Evolutionary conservation across 2,113 vertebrate species (phyloP).

Genomic region (Anarhynchus alexandrinus): DNA sequence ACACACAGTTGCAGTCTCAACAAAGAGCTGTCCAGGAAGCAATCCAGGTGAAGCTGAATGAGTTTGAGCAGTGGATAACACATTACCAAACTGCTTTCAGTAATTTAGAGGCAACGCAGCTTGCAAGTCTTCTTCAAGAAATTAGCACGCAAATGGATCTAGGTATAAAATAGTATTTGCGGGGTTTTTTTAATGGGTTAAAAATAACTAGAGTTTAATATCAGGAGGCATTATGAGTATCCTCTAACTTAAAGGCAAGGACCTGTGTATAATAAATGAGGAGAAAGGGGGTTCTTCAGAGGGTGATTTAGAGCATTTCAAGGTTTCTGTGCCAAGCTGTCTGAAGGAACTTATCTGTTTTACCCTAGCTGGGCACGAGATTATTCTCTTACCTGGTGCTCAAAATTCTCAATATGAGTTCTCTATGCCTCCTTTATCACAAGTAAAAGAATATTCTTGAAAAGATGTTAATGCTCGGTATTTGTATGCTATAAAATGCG

Average conservation of each 20-base stretch:
- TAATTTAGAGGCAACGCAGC: conserved; percentile 92
- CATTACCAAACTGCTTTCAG: conserved; percentile 96
- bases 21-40: conserved; percentile 94
- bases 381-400: neutral
- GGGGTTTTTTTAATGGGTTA: neutral
- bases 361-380: neutral
- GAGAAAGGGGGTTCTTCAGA: neutral
- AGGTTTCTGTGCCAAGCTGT: neutral
- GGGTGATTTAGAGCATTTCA: neutral
- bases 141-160: conserved; percentile 96
- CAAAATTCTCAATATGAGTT: neutral
- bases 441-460: neutral
- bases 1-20: conserved; percentile 92
- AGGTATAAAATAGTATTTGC: conserved; percentile 72
- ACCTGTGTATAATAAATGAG: neutral
- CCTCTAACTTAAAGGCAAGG: neutral
- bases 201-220: neutral
- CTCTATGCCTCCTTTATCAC: neutral
- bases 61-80: conserved; percentile 95
- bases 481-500: neutral
- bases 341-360: neutral
- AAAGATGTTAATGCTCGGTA: neutral
- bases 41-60: conserved; percentile 92
- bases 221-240: neutral
- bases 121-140: conserved; percentile 95